phyloP scores from a whole-genome alignment of 2,888 invertebrate genomes.

The Eumerus sabulonum region DNA sequence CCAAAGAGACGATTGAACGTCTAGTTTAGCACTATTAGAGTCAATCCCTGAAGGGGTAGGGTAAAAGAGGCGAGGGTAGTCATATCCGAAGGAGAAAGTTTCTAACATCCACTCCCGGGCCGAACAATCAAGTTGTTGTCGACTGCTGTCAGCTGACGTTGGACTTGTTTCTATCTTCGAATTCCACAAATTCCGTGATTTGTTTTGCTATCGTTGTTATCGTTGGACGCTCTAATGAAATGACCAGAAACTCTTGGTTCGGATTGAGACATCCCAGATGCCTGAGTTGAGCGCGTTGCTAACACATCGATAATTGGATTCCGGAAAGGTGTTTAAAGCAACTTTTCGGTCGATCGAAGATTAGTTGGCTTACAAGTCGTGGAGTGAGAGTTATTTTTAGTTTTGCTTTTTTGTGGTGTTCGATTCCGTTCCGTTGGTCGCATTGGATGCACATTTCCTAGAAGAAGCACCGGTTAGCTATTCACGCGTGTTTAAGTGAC shows the following conservation, averaged over 20 bases:
- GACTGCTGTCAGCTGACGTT: not conserved
- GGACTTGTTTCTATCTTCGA: not conserved
- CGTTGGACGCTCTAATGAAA: conserved; percentile 38
- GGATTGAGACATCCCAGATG: conserved; percentile 23
- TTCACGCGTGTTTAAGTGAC: too few species aligned
- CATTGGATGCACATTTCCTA: not conserved
- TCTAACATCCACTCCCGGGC: conserved; percentile 16
- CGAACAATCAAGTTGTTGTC: conserved; percentile 15
- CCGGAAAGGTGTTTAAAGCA: conserved; percentile 22
- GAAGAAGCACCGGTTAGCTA: too few species aligned
- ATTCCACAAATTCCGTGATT: conserved; percentile 37
- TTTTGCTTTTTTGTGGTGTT: conserved; percentile 12
- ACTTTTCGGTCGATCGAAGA: too few species aligned
- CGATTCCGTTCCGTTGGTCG: conserved; percentile 2
- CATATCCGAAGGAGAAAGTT: conserved; percentile 56
- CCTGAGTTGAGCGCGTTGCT: not conserved
- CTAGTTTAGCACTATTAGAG: conserved; percentile 63
- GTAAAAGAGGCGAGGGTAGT: conserved; percentile 21
- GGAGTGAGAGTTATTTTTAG: conserved; percentile 24
- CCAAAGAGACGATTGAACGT: conserved; percentile 58
- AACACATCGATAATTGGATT: conserved; percentile 36
- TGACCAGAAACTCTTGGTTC: too few species aligned
- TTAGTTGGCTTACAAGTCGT: too few species aligned
- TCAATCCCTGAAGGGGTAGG: not conserved
- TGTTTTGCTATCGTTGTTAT: conserved; percentile 7